A percentile compares a stretch with the other conserved stretches of the same genome.
Conservation (phyloP, 2,888 invertebrate species). For the Cryptophagus acutangulus region DNA sequence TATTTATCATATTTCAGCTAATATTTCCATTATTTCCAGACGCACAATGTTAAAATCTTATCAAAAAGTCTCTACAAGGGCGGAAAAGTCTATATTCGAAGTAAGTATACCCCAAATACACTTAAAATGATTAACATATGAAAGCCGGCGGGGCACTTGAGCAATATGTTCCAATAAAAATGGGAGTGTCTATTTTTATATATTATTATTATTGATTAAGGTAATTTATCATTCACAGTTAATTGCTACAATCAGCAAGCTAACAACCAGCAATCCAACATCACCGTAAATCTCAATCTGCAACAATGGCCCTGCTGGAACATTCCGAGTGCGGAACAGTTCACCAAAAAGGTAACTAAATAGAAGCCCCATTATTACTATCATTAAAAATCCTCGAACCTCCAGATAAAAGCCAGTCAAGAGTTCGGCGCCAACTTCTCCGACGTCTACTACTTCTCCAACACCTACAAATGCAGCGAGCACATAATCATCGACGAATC, state of each 20-base stretch:
- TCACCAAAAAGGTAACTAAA: constrained; percentile 38
- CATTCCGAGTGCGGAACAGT: constrained; percentile 40
- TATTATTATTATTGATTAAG: neutral
- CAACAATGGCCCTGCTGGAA: constrained; percentile 57
- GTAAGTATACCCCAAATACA: too few relatives aligned
- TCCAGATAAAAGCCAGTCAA: too few relatives aligned
- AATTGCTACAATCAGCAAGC: too few relatives aligned
- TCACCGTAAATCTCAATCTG: constrained; percentile 53
- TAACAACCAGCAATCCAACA: too few relatives aligned
- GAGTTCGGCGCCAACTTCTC: constrained; percentile 23
- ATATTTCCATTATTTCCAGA: neutral
- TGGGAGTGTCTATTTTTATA: too few relatives aligned
- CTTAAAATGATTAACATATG: too few relatives aligned
- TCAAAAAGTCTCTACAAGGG: constrained; percentile 64
- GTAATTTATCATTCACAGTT: constrained; percentile 39
- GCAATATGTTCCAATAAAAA: too few relatives aligned
- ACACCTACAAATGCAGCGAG: constrained; percentile 38
- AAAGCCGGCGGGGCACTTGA: too few relatives aligned
- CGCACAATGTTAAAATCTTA: constrained; percentile 5
- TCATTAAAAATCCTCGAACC: neutral
- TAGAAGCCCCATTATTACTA: constrained; percentile 1
- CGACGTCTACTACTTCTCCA: constrained; percentile 25
- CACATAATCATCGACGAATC: constrained; percentile 40
- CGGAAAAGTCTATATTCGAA: constrained; percentile 63
- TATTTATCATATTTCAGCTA: neutral